A percentile compares a stretch with the other conserved stretches of the same genome.
phyloP scores from a whole-genome alignment of 2,888 invertebrate species.

The Drosophila gaucha region DNA sequence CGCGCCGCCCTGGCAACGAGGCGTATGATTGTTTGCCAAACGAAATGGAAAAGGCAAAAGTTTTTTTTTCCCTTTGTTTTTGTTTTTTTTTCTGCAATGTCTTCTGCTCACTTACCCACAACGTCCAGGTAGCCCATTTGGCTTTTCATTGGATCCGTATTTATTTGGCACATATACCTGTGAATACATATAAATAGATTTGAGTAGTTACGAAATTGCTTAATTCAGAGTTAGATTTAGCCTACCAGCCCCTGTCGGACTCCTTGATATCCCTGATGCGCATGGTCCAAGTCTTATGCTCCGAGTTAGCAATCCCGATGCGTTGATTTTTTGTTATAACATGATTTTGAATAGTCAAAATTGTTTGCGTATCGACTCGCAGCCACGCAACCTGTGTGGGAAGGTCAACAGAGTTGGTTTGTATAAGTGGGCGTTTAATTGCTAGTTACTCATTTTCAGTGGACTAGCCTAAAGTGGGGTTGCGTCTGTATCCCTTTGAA shows the following conservation, averaged over 20 bases:
- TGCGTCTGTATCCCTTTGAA: not conserved
- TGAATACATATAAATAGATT: not conserved
- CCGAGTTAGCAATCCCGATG: constrained; percentile 91
- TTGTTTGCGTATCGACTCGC: constrained; percentile 92
- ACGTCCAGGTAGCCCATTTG: constrained; percentile 95
- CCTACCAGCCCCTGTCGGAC: constrained; percentile 90
- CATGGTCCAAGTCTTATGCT: constrained; percentile 92
- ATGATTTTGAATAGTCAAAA: constrained; percentile 94
- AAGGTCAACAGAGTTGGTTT: constrained; percentile 13
- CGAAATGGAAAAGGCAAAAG: constrained; percentile 45
- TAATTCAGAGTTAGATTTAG: not conserved
- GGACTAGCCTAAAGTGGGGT: not conserved
- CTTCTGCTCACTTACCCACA: constrained; percentile 88
- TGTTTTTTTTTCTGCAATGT: constrained; percentile 12
- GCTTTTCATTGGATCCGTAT: constrained; percentile 86
- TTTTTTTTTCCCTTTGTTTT: constrained; percentile 2
- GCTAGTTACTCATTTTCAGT: not conserved
- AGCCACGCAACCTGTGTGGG: constrained; percentile 84
- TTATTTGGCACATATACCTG: constrained; percentile 86
- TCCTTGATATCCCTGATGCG: constrained; percentile 92
- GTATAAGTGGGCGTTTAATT: constrained; percentile 16
- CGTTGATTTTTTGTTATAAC: constrained; percentile 96
- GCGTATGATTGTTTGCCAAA: constrained; percentile 58
- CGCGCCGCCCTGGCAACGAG: constrained; percentile 37
- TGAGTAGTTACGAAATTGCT: not conserved